A percentile compares a stretch with the other conserved stretches of the same genome.
Evolutionary conservation across 2,888 invertebrate species (phyloP).

Genomic region (Limnephilus rhombicus): DNA sequence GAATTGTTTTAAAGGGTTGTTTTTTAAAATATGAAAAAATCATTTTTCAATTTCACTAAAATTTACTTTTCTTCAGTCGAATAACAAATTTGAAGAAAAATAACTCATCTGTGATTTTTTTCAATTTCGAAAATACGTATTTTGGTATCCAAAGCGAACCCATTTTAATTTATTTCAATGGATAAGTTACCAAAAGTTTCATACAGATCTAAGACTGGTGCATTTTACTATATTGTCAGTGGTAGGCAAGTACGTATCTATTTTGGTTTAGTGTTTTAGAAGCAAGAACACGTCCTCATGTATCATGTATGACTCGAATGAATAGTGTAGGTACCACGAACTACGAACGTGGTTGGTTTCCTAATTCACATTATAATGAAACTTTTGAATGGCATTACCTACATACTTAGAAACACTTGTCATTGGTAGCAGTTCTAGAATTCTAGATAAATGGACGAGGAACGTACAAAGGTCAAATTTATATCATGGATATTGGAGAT

Average conservation of each 20-base stretch:
- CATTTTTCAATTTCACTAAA: no score
- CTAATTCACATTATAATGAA: neutral
- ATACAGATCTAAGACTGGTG: neutral
- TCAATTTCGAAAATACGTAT: no score
- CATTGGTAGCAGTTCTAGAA: neutral
- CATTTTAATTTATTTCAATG: no score
- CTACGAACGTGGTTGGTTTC: neutral
- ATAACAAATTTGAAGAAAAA: no score
- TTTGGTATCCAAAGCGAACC: no score
- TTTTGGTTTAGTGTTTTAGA: neutral
- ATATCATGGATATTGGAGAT: no score
- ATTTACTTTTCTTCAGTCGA: no score
- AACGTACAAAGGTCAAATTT: neutral
- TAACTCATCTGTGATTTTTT: no score
- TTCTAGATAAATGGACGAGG: neutral
- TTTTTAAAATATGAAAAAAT: no score
- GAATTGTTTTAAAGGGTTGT: no score
- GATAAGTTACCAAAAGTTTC: no score
- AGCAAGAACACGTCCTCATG: neutral
- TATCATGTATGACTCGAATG: neutral
- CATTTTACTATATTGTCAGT: neutral
- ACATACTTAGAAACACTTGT: neutral
- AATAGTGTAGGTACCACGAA: neutral
- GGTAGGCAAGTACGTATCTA: neutral
- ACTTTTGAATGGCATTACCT: neutral